Percentiles rank a stretch among this genome's conserved stretches.
Conservation (phyloP, 1,140 invertebrate genomes). For the Scaptodrosophila lebanonensis region DNA sequence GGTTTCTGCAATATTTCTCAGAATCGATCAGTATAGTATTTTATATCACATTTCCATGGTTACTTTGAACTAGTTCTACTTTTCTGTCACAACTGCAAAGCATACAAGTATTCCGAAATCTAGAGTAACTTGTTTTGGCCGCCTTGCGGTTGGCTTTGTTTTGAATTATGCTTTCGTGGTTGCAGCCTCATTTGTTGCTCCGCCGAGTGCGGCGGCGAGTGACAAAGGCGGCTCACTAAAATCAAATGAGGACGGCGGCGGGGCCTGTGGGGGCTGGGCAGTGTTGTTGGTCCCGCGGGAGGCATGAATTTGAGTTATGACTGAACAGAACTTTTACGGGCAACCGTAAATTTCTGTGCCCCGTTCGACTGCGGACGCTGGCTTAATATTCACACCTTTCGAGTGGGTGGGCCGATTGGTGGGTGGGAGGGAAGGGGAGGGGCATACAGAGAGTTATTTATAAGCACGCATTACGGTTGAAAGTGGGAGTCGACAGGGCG, state of each 20-base stretch:
- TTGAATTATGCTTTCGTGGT: conserved; percentile 68
- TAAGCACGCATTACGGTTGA: conserved; percentile 66
- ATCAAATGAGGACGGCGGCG: conserved; percentile 60
- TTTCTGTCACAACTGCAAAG: conserved; percentile 10
- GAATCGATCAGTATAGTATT: too few species aligned
- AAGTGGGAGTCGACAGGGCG: conserved; percentile 32
- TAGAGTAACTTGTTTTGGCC: too few species aligned
- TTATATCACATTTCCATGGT: not conserved
- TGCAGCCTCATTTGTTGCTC: conserved; percentile 61
- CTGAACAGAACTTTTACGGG: conserved; percentile 64
- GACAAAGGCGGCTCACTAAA: conserved; percentile 27
- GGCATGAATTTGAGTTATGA: conserved; percentile 75
- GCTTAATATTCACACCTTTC: conserved; percentile 73
- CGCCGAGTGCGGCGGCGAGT: not conserved
- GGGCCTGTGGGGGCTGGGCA: conserved; percentile 14
- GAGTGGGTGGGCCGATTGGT: conserved; percentile 6
- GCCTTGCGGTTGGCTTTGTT: conserved; percentile 11
- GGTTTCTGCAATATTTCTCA: too few species aligned
- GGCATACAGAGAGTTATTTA: conserved; percentile 55
- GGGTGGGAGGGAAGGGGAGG: not conserved
- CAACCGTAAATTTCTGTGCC: conserved; percentile 65
- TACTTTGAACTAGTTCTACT: conserved; percentile 19
- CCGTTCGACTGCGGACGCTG: conserved; percentile 18
- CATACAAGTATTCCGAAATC: conserved; percentile 21
- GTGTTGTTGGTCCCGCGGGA: conserved; percentile 61